Evolutionary conservation across 2,888 invertebrate genomes (phyloP).

Genomic region (Macaria liturata): DNA sequence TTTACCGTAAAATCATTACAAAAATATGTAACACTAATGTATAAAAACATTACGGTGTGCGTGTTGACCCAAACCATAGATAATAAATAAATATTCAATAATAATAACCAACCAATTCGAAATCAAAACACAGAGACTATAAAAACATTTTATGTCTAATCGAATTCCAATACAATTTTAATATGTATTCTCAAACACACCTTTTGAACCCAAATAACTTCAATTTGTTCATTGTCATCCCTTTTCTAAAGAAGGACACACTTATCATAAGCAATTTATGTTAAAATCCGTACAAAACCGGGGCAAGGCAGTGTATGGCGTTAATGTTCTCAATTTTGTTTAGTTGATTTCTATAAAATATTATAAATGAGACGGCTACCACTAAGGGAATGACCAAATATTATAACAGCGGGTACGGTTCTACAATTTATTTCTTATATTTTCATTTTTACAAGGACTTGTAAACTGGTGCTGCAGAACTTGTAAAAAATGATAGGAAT

Average conservation of each 20-base stretch:
- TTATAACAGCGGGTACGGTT: constrained; percentile 54
- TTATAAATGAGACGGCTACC: constrained; percentile 82
- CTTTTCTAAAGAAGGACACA: constrained; percentile 47
- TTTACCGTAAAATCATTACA: no score
- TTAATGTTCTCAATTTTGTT: constrained; percentile 78
- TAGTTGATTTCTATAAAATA: constrained; percentile 84
- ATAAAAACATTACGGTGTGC: no score
- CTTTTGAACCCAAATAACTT: constrained; percentile 23
- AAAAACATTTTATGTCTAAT: neutral
- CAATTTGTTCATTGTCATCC: constrained; percentile 33
- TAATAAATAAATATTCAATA: no score
- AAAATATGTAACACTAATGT: no score
- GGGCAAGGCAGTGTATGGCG: constrained; percentile 67
- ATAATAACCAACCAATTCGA: neutral
- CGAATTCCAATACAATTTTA: neutral
- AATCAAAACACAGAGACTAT: neutral
- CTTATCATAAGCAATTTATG: constrained; percentile 69
- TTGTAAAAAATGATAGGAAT: no score
- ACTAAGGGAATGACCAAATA: constrained; percentile 81
- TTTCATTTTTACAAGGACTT: no score
- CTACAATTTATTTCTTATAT: no score
- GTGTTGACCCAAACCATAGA: no score
- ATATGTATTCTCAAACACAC: constrained; percentile 22
- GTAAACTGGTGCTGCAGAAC: no score
- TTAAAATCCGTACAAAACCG: constrained; percentile 68